These are phyloP conservation scores for Dicaeum eximium DNA, from an alignment of 2,113 vertebrate species.

Conservation along the genomic window DNA sequence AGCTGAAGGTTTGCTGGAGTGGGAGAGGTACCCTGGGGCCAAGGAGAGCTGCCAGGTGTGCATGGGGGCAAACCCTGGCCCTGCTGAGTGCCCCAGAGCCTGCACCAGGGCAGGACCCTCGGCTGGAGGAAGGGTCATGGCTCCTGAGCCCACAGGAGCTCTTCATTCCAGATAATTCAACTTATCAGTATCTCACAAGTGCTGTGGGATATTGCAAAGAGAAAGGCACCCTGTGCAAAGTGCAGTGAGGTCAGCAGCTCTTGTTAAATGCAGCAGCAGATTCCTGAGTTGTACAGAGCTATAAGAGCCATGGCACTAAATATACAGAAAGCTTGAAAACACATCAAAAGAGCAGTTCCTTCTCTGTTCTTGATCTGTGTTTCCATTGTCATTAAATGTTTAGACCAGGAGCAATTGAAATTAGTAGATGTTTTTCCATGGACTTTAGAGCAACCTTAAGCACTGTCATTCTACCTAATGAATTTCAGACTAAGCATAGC, in stretches of 20 bases:
- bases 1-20: not conserved
- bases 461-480: not conserved
- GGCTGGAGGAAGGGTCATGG: not conserved
- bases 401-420: not conserved
- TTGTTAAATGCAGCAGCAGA: not conserved
- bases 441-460: not conserved
- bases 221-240: not conserved
- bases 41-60: not conserved
- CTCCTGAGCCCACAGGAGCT: not conserved
- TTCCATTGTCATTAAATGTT: not conserved
- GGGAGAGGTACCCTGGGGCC: not conserved
- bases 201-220: not conserved
- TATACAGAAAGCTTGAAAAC: not conserved
- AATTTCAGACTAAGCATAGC: not conserved
- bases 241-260: not conserved
- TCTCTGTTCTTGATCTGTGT: not conserved
- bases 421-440: not conserved
- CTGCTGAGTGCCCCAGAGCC: not conserved
- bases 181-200: not conserved
- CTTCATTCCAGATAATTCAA: not conserved
- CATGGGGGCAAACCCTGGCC: fast-evolving
- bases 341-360: not conserved
- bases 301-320: not conserved
- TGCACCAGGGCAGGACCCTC: not conserved
- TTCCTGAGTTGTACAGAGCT: not conserved